phyloP scores from a whole-genome alignment of 1,140 invertebrate genomes.

The Cyrtorhinus lividipennis region DNA sequence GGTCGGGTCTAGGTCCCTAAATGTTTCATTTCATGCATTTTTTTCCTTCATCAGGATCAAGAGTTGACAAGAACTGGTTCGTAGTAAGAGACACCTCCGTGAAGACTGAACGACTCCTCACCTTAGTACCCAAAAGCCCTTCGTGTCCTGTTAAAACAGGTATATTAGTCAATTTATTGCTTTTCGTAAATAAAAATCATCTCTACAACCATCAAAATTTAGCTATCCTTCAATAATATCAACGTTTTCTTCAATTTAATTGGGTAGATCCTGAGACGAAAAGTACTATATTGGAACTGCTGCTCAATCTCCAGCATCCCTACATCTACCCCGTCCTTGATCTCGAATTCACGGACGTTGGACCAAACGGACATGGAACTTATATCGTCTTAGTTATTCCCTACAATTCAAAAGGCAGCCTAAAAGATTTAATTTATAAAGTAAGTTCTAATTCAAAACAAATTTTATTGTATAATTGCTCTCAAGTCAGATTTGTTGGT shows the following conservation, averaged over 20 bases:
- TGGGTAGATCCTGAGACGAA: conserved; percentile 30
- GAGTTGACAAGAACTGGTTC: conserved; percentile 80
- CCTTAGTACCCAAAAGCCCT: conserved; percentile 49
- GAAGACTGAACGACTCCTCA: conserved; percentile 69
- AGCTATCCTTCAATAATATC: no score
- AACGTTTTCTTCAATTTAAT: no score
- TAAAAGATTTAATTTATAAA: conserved; percentile 80
- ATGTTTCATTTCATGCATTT: not conserved
- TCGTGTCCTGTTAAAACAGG: conserved; percentile 35
- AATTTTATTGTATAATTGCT: not conserved
- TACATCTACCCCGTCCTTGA: conserved; percentile 81
- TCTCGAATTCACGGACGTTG: conserved; percentile 43
- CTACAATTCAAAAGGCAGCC: conserved; percentile 63
- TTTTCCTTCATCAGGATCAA: conserved; percentile 41
- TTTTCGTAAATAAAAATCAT: no score
- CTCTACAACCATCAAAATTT: no score
- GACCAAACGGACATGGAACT: conserved; percentile 35
- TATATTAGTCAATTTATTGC: not conserved
- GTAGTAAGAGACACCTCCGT: conserved; percentile 61
- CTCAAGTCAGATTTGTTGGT: no score
- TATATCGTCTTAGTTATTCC: conserved; percentile 61
- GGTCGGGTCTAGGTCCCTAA: no score
- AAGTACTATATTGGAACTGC: conserved; percentile 59
- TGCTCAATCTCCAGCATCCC: conserved; percentile 74
- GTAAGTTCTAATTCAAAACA: conserved; percentile 32